phyloP scores from a whole-genome alignment of 2,113 vertebrate genomes.

The Zosterops borbonicus region DNA sequence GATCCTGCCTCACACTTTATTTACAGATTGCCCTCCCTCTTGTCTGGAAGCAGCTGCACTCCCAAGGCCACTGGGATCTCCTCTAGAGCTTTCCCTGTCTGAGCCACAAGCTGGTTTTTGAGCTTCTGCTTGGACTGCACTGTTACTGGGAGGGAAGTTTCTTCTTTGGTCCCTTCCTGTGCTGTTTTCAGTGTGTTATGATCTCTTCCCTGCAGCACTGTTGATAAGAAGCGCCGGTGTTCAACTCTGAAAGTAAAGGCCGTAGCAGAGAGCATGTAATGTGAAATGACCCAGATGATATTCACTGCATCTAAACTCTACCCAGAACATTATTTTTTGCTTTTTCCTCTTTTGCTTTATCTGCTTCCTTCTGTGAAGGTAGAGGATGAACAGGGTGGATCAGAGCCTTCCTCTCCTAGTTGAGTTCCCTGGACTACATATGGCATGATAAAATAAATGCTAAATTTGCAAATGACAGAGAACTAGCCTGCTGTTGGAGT shows the following conservation, averaged over 20 bases:
- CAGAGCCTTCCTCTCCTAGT: not conserved
- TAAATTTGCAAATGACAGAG: not conserved
- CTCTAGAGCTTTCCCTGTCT: not conserved
- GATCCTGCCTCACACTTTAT: not conserved
- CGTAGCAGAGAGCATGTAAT: not conserved
- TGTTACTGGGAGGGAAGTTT: not conserved
- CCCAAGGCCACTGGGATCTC: not conserved
- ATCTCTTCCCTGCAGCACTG: not conserved
- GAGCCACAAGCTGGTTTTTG: not conserved
- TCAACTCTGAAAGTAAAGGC: not conserved
- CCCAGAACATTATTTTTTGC: not conserved
- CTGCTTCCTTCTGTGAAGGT: not conserved
- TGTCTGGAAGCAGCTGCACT: accelerated
- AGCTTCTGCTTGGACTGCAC: not conserved
- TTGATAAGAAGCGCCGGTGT: not conserved
- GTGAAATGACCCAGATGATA: not conserved
- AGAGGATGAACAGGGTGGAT: not conserved
- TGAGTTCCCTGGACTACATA: not conserved
- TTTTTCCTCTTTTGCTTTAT: not conserved
- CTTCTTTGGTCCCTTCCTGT: not conserved
- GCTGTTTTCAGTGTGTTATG: not conserved
- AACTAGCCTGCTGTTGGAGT: not conserved
- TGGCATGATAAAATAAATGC: not conserved
- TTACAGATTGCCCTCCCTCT: not conserved
- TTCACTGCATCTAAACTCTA: not conserved